Evolutionary conservation across 2,888 invertebrate genomes (phyloP).

Genomic region (Torymus texanus): DNA sequence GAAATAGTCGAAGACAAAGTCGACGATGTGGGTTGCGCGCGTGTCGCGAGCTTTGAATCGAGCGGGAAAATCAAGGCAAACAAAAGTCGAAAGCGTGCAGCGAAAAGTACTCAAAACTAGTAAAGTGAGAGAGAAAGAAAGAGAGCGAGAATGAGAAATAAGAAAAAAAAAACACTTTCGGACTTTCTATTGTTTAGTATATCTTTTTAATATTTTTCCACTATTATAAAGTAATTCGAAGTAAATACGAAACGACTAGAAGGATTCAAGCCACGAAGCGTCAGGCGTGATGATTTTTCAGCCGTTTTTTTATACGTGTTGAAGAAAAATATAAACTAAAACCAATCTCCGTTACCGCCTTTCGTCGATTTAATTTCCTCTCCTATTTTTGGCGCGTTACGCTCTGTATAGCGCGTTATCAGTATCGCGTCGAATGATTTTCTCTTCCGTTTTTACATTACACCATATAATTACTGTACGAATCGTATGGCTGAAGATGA

Average conservation of each 20-base stretch:
- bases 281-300: constrained; percentile 22
- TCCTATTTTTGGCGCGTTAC: constrained; percentile 10
- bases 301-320: constrained; percentile 48
- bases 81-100: neutral
- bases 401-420: neutral
- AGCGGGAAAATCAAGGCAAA: constrained; percentile 1
- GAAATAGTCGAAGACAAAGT: neutral
- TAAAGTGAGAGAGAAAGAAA: constrained; percentile 1
- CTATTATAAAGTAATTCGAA: constrained; percentile 29
- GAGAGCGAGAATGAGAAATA: constrained; percentile 25
- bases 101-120: constrained; percentile 1
- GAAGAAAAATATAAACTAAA: constrained; percentile 17
- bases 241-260: constrained; percentile 45
- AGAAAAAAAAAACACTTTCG: constrained; percentile 24
- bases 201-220: constrained; percentile 52
- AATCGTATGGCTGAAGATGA: constrained; percentile 1
- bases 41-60: neutral
- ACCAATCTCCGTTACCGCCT: constrained; percentile 17
- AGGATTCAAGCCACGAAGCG: constrained; percentile 27
- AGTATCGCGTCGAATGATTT: constrained; percentile 27
- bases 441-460: constrained; percentile 59
- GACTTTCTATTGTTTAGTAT: constrained; percentile 45
- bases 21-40: neutral
- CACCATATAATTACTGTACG: constrained; percentile 36
- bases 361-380: constrained; percentile 26